These are phyloP conservation scores for Aphodius granarius DNA, from an alignment of 2,888 invertebrate genomes.

Conservation along the genomic window DNA sequence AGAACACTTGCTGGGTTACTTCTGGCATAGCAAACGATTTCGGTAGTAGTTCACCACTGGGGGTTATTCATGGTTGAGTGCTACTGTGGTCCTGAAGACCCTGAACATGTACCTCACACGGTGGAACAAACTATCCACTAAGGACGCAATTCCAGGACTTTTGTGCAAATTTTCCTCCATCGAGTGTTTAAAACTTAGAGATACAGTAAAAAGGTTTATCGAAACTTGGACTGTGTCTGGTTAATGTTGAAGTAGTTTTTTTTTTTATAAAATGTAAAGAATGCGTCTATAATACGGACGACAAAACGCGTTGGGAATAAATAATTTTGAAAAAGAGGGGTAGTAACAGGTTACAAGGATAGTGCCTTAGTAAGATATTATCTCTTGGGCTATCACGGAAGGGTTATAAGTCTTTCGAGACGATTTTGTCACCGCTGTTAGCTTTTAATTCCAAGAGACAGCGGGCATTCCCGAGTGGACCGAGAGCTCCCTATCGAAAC, in stretches of 20 bases:
- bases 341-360: neutral
- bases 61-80: neutral
- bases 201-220: too few relatives aligned
- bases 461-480: slow-evolving; percentile 1
- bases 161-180: too few relatives aligned
- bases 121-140: neutral
- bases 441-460: slow-evolving; percentile 8
- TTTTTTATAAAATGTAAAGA: too few relatives aligned
- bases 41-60: neutral
- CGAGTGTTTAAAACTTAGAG: too few relatives aligned
- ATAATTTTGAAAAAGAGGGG: neutral
- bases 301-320: neutral
- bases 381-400: neutral
- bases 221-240: too few relatives aligned
- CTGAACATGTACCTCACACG: neutral
- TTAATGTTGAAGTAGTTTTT: too few relatives aligned
- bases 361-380: neutral
- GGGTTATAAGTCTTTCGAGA: slow-evolving; percentile 1
- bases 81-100: neutral
- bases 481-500: neutral
- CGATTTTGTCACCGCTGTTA: slow-evolving; percentile 11
- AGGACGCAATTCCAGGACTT: neutral
- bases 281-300: too few relatives aligned
- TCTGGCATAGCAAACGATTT: neutral
- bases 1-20: too few relatives aligned